Percentiles rank a stretch among this genome's conserved stretches.
Evolutionary conservation across 2,113 vertebrate genomes (phyloP).

Genomic region (Rhabdornis inornatus): DNA sequence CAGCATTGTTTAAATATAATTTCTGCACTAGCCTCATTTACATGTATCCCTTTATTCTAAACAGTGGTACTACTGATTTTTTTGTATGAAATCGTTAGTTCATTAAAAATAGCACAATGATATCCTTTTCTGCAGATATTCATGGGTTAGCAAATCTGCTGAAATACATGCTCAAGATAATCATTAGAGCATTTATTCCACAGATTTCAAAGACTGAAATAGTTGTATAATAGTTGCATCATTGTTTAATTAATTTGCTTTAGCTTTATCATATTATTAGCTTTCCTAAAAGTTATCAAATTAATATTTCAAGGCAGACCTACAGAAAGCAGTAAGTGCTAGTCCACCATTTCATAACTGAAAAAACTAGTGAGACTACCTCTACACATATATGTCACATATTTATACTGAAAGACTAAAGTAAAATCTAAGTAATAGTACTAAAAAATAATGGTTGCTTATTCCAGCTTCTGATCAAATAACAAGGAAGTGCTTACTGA

Average conservation of each 20-base stretch:
- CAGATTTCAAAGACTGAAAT: background rate
- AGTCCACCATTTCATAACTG: background rate
- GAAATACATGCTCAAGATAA: conserved; percentile 27
- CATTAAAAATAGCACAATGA: conserved; percentile 65
- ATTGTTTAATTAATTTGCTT: background rate
- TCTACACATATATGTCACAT: background rate
- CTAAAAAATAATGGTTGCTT: background rate
- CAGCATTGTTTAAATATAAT: conserved; percentile 65
- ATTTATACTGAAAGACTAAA: background rate
- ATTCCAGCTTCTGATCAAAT: background rate
- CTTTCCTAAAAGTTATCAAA: background rate
- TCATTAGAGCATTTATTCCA: conserved; percentile 12
- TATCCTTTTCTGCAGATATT: conserved; percentile 61
- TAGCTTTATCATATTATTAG: background rate
- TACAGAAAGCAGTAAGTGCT: background rate
- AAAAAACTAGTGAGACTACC: background rate
- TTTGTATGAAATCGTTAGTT: conserved; percentile 61
- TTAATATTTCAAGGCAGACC: background rate
- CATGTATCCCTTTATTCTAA: conserved; percentile 62
- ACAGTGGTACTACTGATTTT: conserved; percentile 65
- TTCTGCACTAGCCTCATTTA: conserved; percentile 63
- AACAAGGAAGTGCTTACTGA: background rate
- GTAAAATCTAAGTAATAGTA: background rate
- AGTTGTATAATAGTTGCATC: background rate
- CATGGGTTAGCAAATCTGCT: conserved; percentile 50